Evolutionary conservation across 2,797 vertebrate species (phyloP).

Genomic region (Vultur gryphus): DNA sequence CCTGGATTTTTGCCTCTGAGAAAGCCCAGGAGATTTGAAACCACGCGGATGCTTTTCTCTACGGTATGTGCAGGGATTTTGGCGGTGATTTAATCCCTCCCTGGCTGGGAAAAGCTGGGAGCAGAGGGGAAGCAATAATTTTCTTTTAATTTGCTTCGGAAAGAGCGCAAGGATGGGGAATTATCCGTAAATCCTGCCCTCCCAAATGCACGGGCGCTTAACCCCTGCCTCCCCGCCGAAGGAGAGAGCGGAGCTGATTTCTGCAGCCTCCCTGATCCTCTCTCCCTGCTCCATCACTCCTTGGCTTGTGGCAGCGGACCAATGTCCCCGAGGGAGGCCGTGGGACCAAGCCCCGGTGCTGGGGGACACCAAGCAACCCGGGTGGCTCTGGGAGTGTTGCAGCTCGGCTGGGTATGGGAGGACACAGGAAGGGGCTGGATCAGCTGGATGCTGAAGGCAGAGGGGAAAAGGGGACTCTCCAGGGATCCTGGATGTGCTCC

Average conservation of each 20-base stretch:
- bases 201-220: accelerated
- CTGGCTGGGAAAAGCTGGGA: neutral
- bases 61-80: neutral
- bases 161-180: neutral
- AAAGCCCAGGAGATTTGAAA: neutral
- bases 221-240: neutral
- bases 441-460: neutral
- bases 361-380: neutral
- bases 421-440: neutral
- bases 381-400: neutral
- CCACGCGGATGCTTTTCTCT: neutral
- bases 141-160: neutral
- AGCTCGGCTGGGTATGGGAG: neutral
- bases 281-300: neutral
- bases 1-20: neutral
- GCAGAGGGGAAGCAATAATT: neutral
- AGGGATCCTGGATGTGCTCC: too few relatives aligned
- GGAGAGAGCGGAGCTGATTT: neutral
- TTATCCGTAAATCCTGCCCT: neutral
- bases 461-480: neutral
- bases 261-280: neutral
- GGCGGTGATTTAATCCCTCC: neutral
- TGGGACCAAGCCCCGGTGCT: neutral
- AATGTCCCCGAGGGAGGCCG: neutral
- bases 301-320: accelerated